phyloP scores from a whole-genome alignment of 1,140 invertebrate genomes.

The Magallana angulata region DNA sequence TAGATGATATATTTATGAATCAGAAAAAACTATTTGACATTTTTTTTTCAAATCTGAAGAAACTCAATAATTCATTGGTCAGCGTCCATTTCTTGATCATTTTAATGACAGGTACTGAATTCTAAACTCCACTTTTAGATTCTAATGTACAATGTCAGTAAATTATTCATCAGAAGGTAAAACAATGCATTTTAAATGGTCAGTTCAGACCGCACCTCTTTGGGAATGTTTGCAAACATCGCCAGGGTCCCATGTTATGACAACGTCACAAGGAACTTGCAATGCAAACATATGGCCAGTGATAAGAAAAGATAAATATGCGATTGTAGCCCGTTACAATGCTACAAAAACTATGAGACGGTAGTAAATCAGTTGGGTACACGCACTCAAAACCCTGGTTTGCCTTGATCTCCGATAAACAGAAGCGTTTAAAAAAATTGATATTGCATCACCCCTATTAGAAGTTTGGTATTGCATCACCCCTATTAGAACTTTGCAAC shows the following conservation, averaged over 20 bases:
- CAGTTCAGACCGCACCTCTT: neutral
- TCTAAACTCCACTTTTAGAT: too few species aligned
- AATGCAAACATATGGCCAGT: constrained; percentile 11
- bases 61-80: too few species aligned
- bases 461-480: neutral
- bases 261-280: neutral
- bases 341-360: neutral
- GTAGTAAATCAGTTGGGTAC: neutral
- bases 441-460: neutral
- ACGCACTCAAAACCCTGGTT: neutral
- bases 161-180: too few species aligned
- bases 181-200: too few species aligned
- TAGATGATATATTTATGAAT: too few species aligned
- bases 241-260: neutral
- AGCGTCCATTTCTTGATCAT: too few species aligned
- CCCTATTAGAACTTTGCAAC: neutral
- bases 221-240: constrained; percentile 9
- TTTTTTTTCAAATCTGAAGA: too few species aligned
- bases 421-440: neutral
- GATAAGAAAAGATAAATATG: neutral
- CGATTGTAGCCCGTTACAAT: neutral
- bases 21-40: too few species aligned
- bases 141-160: too few species aligned
- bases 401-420: neutral
- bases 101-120: too few species aligned